Conservation (phyloP, 1,140 invertebrate genomes). For the Copidosoma floridanum region DNA sequence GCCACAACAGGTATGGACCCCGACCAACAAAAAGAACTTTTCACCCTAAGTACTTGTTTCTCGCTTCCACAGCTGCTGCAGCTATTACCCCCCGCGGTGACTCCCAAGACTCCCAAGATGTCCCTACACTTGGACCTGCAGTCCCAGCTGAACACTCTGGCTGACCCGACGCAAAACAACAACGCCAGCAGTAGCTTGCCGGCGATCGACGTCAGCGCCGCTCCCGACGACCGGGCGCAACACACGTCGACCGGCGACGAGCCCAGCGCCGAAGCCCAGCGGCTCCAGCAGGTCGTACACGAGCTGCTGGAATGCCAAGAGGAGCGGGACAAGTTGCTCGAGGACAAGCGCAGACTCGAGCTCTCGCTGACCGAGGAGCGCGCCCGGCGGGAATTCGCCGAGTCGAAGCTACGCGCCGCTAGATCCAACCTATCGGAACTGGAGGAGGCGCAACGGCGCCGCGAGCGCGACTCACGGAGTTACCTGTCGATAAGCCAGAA, state of each 20-base stretch:
- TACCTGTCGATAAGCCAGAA: conserved; percentile 45
- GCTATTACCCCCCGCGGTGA: too few species aligned
- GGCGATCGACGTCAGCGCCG: background rate
- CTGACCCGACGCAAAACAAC: background rate
- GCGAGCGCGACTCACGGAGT: conserved; percentile 40
- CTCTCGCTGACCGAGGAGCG: conserved; percentile 41
- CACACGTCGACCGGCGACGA: background rate
- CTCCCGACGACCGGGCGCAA: background rate
- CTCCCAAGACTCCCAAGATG: too few species aligned
- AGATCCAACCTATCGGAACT: conserved; percentile 37
- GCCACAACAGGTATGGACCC: too few species aligned
- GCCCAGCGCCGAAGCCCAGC: background rate
- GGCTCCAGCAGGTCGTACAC: background rate
- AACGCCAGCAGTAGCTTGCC: too few species aligned
- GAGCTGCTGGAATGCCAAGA: background rate
- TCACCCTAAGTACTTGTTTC: too few species aligned
- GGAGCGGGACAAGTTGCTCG: background rate
- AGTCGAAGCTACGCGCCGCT: conserved; percentile 39
- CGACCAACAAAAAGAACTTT: too few species aligned
- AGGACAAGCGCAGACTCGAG: conserved; percentile 23
- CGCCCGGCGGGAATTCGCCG: conserved; percentile 37
- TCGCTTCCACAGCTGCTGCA: too few species aligned
- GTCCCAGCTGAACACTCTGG: conserved; percentile 33
- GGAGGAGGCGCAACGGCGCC: conserved; percentile 39
- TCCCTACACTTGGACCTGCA: conserved; percentile 44